Percentiles rank a stretch among this genome's conserved stretches.
Evolutionary conservation across 1,140 invertebrate genomes (phyloP).

Genomic region (Spodoptera litura): DNA sequence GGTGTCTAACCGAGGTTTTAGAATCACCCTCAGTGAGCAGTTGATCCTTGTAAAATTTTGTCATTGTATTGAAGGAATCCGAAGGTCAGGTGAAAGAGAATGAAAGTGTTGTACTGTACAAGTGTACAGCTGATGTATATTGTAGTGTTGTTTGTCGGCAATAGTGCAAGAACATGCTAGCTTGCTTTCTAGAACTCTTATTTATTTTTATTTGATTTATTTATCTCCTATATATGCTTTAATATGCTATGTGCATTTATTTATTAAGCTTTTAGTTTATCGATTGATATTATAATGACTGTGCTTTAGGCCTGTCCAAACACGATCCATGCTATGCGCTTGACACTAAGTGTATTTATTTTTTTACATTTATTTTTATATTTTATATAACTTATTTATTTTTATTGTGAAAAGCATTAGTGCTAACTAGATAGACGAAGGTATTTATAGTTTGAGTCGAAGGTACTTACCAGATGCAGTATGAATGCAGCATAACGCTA

Average conservation of each 20-base stretch:
- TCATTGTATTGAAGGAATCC: no score
- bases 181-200: slow-evolving; percentile 12
- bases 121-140: no score
- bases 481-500: slow-evolving; percentile 81
- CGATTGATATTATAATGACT: neutral
- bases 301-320: slow-evolving; percentile 8
- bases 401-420: slow-evolving; percentile 2
- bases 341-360: neutral
- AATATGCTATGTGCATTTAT: slow-evolving; percentile 16
- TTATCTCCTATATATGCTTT: slow-evolving; percentile 11
- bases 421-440: slow-evolving; percentile 12
- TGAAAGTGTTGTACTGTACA: no score
- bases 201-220: neutral
- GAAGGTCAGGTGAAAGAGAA: no score
- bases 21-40: no score
- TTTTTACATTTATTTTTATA: neutral
- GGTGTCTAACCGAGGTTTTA: no score
- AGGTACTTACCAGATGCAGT: slow-evolving; percentile 74
- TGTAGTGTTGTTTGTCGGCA: slow-evolving; percentile 9
- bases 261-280: slow-evolving; percentile 5
- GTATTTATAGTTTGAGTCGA: neutral
- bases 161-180: slow-evolving; percentile 28
- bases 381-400: neutral
- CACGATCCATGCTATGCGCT: slow-evolving; percentile 9
- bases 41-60: no score